phyloP scores from a whole-genome alignment of 2,113 vertebrate genomes.

The Neotragus moschatus region DNA sequence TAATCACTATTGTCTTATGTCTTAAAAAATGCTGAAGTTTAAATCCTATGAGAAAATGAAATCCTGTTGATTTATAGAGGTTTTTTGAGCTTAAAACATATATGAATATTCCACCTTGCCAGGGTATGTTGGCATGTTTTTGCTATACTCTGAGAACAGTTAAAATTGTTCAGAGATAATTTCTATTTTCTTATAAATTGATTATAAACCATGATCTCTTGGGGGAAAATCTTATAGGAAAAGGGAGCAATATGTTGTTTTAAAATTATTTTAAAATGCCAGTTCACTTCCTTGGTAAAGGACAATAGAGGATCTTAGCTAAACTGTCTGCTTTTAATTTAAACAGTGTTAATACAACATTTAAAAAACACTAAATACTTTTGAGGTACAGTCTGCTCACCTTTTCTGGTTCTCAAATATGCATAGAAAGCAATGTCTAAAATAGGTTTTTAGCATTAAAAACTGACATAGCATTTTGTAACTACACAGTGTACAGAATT shows the following conservation, averaged over 20 bases:
- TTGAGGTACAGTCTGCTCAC: conserved; percentile 83
- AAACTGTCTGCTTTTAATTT: conserved; percentile 71
- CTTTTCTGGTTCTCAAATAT: conserved; percentile 76
- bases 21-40: conserved; percentile 41
- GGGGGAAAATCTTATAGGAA: conserved; percentile 20
- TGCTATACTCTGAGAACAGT: conserved; percentile 35
- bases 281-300: not conserved
- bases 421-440: conserved; percentile 71
- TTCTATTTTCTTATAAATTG: conserved; percentile 35
- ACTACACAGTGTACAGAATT: conserved; percentile 82
- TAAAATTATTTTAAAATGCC: conserved; percentile 59
- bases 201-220: conserved; percentile 31
- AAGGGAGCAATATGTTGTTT: conserved; percentile 14
- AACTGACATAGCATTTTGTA: conserved; percentile 81
- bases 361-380: conserved; percentile 77
- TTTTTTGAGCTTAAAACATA: conserved; percentile 28
- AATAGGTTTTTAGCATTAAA: conserved; percentile 75
- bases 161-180: conserved; percentile 52
- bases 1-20: conserved; percentile 53
- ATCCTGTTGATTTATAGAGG: conserved; percentile 2
- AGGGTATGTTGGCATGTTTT: not conserved
- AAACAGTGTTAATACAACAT: conserved; percentile 65
- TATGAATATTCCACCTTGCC: conserved; percentile 11
- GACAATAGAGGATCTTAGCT: conserved; percentile 45
- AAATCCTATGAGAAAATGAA: conserved; percentile 33